Percentiles rank a stretch among this genome's conserved stretches.
These are phyloP conservation scores for Lasioglossum figueresi DNA, from an alignment of 2,888 invertebrate genomes.

Conservation along the genomic window DNA sequence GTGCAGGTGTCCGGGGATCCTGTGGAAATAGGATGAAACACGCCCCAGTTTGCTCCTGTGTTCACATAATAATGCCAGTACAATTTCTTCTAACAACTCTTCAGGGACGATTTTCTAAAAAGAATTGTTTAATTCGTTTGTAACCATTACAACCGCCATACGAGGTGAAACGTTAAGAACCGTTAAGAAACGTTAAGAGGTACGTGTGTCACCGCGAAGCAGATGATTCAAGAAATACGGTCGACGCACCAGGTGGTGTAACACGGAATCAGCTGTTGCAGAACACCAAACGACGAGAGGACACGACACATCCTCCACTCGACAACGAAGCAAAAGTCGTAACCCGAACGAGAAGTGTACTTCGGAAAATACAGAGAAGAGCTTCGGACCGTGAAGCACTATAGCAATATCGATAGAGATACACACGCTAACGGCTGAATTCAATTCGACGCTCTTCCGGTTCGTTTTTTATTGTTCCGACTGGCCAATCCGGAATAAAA, in stretches of 20 bases:
- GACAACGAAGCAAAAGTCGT: not conserved
- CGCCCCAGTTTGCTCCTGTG: conserved; percentile 11
- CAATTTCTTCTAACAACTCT: no score
- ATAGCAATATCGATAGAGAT: not conserved
- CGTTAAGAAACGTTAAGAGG: not conserved
- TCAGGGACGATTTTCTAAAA: no score
- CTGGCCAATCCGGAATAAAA: not conserved
- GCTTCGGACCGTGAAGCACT: not conserved
- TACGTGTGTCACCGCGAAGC: not conserved
- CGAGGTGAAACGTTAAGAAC: not conserved
- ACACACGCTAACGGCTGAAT: not conserved
- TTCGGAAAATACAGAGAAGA: conserved; percentile 1
- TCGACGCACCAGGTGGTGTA: not conserved
- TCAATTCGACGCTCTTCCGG: not conserved
- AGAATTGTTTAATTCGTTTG: not conserved
- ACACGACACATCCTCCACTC: not conserved
- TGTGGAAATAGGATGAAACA: conserved; percentile 13
- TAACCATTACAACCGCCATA: not conserved
- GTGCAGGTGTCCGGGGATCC: conserved; percentile 22
- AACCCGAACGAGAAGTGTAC: not conserved
- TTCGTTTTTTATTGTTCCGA: not conserved
- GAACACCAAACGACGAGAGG: not conserved
- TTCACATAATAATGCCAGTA: not conserved
- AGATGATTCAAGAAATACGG: not conserved
- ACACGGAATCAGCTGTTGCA: conserved; percentile 8